phyloP scores from a whole-genome alignment of 1,140 invertebrate genomes.

The Drosophila sp. region DNA sequence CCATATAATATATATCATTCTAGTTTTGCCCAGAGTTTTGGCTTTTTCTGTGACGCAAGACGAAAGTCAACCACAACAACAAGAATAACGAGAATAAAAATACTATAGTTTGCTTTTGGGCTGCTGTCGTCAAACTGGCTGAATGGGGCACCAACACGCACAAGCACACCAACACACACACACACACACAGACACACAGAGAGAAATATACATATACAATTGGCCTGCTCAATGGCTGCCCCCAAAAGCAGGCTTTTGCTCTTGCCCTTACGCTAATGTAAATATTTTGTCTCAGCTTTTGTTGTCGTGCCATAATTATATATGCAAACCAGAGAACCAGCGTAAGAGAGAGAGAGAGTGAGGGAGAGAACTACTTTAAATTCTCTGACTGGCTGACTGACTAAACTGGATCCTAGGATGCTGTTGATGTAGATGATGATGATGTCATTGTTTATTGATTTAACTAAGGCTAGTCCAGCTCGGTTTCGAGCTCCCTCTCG shows the following conservation, averaged over 20 bases:
- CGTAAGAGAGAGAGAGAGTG: neutral
- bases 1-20: constrained; percentile 26
- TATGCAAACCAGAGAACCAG: constrained; percentile 52
- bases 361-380: constrained; percentile 50
- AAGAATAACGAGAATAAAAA: constrained; percentile 18
- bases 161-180: constrained; percentile 28
- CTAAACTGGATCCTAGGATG: constrained; percentile 34
- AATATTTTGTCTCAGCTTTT: constrained; percentile 63
- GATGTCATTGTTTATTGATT: constrained; percentile 80
- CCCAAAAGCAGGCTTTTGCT: constrained; percentile 3
- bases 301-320: constrained; percentile 67
- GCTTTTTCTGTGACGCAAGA: constrained; percentile 62
- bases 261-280: constrained; percentile 74
- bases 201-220: constrained; percentile 48
- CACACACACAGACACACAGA: constrained; percentile 3
- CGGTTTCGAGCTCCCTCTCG: constrained; percentile 34
- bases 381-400: constrained; percentile 27
- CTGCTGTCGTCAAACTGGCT: constrained; percentile 79
- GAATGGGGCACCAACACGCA: constrained; percentile 63
- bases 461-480: constrained; percentile 21
- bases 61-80: constrained; percentile 21
- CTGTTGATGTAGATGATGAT: constrained; percentile 53
- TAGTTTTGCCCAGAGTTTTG: constrained; percentile 31
- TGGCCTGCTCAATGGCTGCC: constrained; percentile 72
- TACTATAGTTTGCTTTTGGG: constrained; percentile 48